Base-by-base conservation (phyloP, 2,113 vertebrate species). In the Melanostigma gelatinosum region DNA sequence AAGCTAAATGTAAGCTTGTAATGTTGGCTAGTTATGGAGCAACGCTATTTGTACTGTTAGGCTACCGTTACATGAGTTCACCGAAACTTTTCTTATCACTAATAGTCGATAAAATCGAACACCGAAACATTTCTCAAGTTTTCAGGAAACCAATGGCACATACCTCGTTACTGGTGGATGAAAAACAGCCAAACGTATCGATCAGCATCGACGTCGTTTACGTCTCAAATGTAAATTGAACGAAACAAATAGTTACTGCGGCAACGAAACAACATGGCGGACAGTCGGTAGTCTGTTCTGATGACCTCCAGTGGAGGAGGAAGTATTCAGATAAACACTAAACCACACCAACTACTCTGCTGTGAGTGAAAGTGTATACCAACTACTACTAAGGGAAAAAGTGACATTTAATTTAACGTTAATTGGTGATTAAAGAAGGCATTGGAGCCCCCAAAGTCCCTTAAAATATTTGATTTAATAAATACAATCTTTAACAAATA, bases 181-280 rank as follows among this genome's bases (percentile, higher is more conserved):
- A n/a, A 44, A 75, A 63, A 15, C 29, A 13, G 16, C 18, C 22
- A 6, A 29, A 27, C 4, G 36, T 42, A 0, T 32, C 6, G 0
- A 0, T 32, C 6, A 0, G 9, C n/a, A 3, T 46, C 4, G 7
- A 18, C 3, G 42, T 16, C 27, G 4, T 24, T 22, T 29, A 1
- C 27, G 1, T 10, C 13, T 55, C 10, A 8, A 3, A 10, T 18
- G 18, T 4, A 0, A 22, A 8, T 4, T 3, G 38, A 6, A 16
- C 71, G 8, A 89, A 91, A 88, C 87, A 91, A 75, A 87, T 0
- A 18, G 92, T 93, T 84, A 67, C 88, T 38, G 63, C 72, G 61
- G 75, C 72, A 88, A 91, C 88, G 9, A 44, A 20, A 54, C 44
- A 40, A 36, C 44, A 29, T 13, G 24, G 44, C 22, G 40, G 29